Conservation (phyloP, 2,888 invertebrate species). For the Augochlorella aurata region DNA sequence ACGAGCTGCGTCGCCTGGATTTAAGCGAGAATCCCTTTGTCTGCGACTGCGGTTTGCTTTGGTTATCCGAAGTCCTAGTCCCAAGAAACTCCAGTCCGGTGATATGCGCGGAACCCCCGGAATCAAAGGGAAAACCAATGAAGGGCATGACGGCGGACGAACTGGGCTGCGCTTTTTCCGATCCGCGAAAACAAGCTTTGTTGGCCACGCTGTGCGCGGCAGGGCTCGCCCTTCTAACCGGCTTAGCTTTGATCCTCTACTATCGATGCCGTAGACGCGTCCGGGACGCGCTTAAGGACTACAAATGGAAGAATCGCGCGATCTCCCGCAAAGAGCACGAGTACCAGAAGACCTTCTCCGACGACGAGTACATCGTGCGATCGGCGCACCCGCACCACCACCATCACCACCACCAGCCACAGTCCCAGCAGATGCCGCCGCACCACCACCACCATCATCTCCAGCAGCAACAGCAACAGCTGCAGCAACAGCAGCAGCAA, state of each 20-base stretch:
- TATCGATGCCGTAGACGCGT: conserved; percentile 92
- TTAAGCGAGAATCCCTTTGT: conserved; percentile 91
- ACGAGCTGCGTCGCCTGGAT: conserved; percentile 89
- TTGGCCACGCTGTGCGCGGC: conserved; percentile 89
- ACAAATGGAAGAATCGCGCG: conserved; percentile 90
- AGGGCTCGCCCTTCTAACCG: conserved; percentile 88
- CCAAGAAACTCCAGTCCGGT: conserved; percentile 87
- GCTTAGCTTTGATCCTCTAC: conserved; percentile 87
- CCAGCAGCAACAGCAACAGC: conserved; percentile 77
- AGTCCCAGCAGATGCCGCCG: conserved; percentile 80
- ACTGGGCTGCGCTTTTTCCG: conserved; percentile 91
- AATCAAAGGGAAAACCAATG: conserved; percentile 87
- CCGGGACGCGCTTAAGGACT: conserved; percentile 91
- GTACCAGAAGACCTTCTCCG: conserved; percentile 94
- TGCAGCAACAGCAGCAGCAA: conserved; percentile 81
- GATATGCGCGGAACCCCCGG: conserved; percentile 89
- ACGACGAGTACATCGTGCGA: conserved; percentile 91
- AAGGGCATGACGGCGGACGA: conserved; percentile 87
- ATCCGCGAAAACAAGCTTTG: conserved; percentile 90
- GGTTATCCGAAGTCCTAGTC: conserved; percentile 89
- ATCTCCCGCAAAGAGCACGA: conserved; percentile 91
- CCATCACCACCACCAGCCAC: conserved; percentile 80
- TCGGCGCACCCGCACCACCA: conserved; percentile 84
- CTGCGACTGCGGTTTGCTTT: conserved; percentile 91
- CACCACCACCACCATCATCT: conserved; percentile 75